Percentiles rank a stretch among this genome's conserved stretches.
Conservation (phyloP, 1,140 invertebrate genomes). For the Drosophila setifemur region DNA sequence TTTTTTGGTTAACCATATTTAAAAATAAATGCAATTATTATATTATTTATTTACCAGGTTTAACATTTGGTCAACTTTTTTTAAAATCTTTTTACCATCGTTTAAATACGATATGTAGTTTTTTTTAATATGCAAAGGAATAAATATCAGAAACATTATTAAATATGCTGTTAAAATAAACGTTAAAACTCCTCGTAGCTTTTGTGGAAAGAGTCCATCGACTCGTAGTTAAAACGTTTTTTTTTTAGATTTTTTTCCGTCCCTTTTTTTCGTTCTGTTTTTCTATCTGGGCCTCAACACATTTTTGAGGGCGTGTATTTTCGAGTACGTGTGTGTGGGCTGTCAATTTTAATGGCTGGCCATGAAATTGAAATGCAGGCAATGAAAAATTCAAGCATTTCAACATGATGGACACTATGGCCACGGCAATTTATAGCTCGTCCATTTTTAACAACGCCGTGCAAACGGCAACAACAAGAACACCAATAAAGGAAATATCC, state of each 20-base stretch:
- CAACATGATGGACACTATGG: conserved; percentile 74
- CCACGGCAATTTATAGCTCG: conserved; percentile 64
- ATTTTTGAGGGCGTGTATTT: conserved; percentile 21
- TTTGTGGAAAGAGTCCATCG: neutral
- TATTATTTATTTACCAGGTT: too few relatives aligned
- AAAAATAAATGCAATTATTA: too few relatives aligned
- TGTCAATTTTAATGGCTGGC: conserved; percentile 75
- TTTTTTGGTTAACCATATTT: too few relatives aligned
- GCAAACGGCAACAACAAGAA: conserved; percentile 3
- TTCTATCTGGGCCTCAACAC: conserved; percentile 36
- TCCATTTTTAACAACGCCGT: conserved; percentile 44
- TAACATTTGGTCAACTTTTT: too few relatives aligned
- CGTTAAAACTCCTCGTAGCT: too few relatives aligned
- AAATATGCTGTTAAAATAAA: too few relatives aligned
- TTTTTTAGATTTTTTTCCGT: neutral
- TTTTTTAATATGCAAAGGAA: too few relatives aligned
- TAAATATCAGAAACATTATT: too few relatives aligned
- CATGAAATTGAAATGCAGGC: conserved; percentile 77
- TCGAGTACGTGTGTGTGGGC: conserved; percentile 9
- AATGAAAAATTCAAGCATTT: conserved; percentile 77
- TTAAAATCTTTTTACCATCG: too few relatives aligned
- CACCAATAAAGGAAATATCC: neutral
- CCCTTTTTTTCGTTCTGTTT: conserved; percentile 3
- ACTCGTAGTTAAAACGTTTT: neutral
- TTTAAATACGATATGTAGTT: too few relatives aligned